A percentile compares a stretch with the other conserved stretches of the same genome.
Conservation (phyloP, 2,113 vertebrate species). For the Urocolius indicus region DNA sequence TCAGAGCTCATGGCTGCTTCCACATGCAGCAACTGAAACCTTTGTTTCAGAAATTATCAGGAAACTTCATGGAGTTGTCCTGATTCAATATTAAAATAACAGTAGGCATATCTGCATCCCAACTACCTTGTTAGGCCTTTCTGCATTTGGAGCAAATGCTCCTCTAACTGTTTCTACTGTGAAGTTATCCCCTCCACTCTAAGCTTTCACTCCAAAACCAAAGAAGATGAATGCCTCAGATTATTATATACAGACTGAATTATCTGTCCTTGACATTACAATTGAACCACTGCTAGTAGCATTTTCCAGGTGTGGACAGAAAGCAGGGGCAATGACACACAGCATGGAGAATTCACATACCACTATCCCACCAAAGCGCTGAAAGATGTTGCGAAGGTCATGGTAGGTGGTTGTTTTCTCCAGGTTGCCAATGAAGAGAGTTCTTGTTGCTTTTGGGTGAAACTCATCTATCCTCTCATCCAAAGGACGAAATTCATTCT, state of each 20-base stretch:
- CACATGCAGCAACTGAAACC: not conserved
- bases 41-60: not conserved
- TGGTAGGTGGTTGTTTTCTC: conserved; percentile 98
- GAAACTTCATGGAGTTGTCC: not conserved
- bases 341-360: conserved; percentile 74
- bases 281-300: not conserved
- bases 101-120: not conserved
- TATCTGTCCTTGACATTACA: rapidly evolving
- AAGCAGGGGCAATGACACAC: not conserved
- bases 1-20: not conserved
- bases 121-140: not conserved
- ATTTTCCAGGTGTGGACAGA: not conserved
- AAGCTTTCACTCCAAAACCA: not conserved
- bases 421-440: conserved; percentile 97
- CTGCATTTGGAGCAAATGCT: not conserved
- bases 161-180: not conserved
- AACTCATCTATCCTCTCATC: conserved; percentile 99
- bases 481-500: conserved; percentile 97
- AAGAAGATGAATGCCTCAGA: not conserved
- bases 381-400: conserved; percentile 95
- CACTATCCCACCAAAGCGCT: conserved; percentile 98
- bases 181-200: not conserved
- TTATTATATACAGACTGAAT: not conserved
- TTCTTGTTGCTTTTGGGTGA: conserved; percentile 96
- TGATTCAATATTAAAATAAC: not conserved